A percentile compares a stretch with the other conserved stretches of the same genome.
phyloP scores from a whole-genome alignment of 2,888 invertebrate species.

The Sabellastarte sp. region DNA sequence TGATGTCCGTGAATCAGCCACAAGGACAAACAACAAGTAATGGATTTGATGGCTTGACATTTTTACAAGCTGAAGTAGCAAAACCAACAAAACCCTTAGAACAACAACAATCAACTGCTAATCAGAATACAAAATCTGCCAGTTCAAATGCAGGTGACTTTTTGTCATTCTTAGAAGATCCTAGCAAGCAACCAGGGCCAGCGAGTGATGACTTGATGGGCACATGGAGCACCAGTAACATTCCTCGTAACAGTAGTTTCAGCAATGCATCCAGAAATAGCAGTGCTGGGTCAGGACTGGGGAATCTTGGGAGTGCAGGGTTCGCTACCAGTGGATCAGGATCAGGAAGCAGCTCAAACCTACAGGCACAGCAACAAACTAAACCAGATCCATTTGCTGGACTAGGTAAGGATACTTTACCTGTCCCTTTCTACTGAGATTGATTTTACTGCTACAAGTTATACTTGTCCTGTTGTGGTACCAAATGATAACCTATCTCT shows the following conservation, averaged over 20 bases:
- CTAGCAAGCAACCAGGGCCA: slow-evolving; percentile 1
- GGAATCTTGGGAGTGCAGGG: slow-evolving; percentile 1
- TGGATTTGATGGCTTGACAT: not conserved
- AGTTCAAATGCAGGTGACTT: slow-evolving; percentile 42
- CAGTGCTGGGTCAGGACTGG: not conserved
- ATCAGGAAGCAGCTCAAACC: not conserved
- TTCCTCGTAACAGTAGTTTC: slow-evolving; percentile 14
- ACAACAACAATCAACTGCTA: no score
- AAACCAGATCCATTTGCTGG: slow-evolving; percentile 50
- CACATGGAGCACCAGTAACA: slow-evolving; percentile 38
- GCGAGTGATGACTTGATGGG: slow-evolving; percentile 40
- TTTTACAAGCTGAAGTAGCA: not conserved
- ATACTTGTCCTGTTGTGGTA: no score
- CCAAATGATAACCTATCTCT: no score
- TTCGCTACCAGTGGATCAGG: slow-evolving; percentile 9
- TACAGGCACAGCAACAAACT: slow-evolving; percentile 5
- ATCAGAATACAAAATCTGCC: no score
- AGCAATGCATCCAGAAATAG: not conserved
- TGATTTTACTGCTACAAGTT: no score
- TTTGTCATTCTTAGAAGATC: slow-evolving; percentile 34
- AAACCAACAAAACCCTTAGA: not conserved
- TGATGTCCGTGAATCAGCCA: no score
- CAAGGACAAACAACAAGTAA: no score
- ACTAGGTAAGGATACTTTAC: slow-evolving; percentile 39
- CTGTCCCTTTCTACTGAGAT: no score